Conservation (phyloP, 1,140 invertebrate species). For the Colletes gigas region DNA sequence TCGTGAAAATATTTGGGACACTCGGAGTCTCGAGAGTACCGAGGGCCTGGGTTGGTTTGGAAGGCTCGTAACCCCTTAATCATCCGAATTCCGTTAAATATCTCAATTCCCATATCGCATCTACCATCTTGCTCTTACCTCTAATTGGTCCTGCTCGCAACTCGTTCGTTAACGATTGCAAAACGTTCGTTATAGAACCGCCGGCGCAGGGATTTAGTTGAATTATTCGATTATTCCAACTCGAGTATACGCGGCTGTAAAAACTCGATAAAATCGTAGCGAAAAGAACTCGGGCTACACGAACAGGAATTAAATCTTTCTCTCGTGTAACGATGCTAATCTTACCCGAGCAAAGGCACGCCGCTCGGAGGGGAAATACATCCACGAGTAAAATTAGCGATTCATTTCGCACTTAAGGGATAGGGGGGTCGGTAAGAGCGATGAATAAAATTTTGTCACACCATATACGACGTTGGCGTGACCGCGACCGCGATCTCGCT, state of each 20-base stretch:
- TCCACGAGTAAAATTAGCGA: conserved; percentile 11
- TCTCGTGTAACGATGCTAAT: conserved; percentile 21
- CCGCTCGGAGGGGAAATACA: not conserved
- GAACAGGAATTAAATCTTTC: conserved; percentile 34
- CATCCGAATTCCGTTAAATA: not conserved
- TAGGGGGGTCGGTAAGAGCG: not conserved
- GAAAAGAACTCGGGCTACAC: conserved; percentile 3
- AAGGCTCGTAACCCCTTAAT: not conserved
- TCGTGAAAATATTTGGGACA: not conserved
- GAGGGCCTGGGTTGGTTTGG: not conserved
- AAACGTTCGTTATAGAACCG: not conserved
- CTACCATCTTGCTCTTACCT: not conserved
- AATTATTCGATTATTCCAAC: not conserved
- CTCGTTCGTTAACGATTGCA: not conserved
- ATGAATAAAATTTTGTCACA: conserved; percentile 43
- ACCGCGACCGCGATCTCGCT: conserved; percentile 10
- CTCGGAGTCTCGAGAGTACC: not conserved
- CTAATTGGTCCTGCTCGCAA: not conserved
- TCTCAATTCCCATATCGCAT: not conserved
- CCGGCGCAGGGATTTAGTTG: not conserved
- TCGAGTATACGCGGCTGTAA: not conserved
- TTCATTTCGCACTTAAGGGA: conserved; percentile 13
- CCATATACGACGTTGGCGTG: conserved; percentile 17
- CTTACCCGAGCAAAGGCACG: not conserved
- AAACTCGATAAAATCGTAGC: conserved; percentile 16